Conservation (phyloP, 2,888 invertebrate genomes). For the Eubasilissa splendida region DNA sequence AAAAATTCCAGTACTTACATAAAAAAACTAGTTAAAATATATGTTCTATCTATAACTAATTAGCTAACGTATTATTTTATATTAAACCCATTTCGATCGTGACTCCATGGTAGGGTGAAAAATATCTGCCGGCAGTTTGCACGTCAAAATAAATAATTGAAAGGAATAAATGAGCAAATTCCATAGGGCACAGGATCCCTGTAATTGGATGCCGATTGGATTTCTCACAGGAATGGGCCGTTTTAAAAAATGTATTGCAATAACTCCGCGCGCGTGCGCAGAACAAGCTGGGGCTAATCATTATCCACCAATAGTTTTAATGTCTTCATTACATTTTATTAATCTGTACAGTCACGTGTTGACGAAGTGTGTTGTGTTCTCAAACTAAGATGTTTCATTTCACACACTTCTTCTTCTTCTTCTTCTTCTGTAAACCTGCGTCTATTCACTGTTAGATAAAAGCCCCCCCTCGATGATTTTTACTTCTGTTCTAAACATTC, state of each 20-base stretch:
- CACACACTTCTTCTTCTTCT: no score
- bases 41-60: no score
- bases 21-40: no score
- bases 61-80: no score
- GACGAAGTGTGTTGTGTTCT: not conserved
- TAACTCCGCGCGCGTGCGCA: not conserved
- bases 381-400: slow-evolving; percentile 11
- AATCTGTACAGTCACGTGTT: slow-evolving; percentile 15
- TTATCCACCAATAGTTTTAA: slow-evolving; percentile 7
- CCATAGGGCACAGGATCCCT: slow-evolving; percentile 1
- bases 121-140: no score
- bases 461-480: no score
- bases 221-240: not conserved
- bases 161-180: slow-evolving; percentile 3
- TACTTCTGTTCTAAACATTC: no score
- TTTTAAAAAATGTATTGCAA: not conserved
- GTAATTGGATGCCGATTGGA: slow-evolving; percentile 25
- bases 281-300: not conserved
- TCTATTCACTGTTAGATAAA: no score
- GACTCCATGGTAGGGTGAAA: no score
- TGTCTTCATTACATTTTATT: slow-evolving; percentile 24
- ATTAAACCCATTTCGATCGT: no score
- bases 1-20: no score
- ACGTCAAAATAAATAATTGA: not conserved
- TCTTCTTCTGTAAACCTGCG: not conserved